Evolutionary conservation across 1,140 invertebrate genomes (phyloP).

Genomic region (Drosophila watanabei): DNA sequence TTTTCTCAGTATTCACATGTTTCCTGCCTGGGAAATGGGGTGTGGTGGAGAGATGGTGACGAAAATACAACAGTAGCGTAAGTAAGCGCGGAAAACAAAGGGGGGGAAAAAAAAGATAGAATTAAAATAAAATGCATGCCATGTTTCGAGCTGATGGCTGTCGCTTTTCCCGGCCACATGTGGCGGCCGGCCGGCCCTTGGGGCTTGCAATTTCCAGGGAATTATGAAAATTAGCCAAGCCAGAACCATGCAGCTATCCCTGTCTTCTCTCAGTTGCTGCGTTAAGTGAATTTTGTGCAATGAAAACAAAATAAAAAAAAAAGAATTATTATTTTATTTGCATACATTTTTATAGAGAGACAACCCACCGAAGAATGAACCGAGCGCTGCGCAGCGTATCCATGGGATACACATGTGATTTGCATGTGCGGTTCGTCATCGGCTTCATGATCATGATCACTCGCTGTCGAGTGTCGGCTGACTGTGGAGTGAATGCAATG

Average conservation of each 20-base stretch:
- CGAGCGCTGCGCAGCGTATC: conserved; percentile 25
- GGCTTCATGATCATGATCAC: conserved; percentile 70
- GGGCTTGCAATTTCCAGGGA: conserved; percentile 66
- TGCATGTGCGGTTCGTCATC: conserved; percentile 78
- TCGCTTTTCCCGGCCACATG: conserved; percentile 74
- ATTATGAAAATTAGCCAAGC: conserved; percentile 79
- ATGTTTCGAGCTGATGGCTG: conserved; percentile 68
- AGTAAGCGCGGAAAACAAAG: conserved; percentile 25
- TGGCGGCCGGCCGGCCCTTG: conserved; percentile 37
- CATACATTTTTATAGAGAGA: conserved; percentile 76
- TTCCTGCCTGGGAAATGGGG: conserved; percentile 57
- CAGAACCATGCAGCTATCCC: conserved; percentile 28
- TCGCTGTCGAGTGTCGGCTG: conserved; percentile 42
- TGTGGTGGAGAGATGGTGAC: conserved; percentile 43
- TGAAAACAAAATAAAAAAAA: not conserved
- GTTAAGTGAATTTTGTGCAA: conserved; percentile 69
- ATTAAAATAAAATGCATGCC: conserved; percentile 76
- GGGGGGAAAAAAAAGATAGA: conserved; percentile 24
- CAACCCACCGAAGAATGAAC: conserved; percentile 39
- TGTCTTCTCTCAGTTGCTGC: conserved; percentile 4
- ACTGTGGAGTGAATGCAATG: conserved; percentile 46
- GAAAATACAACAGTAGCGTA: conserved; percentile 29
- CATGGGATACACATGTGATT: conserved; percentile 75
- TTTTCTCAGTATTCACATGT: conserved; percentile 13
- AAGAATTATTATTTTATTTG: conserved; percentile 77